phyloP scores from a whole-genome alignment of 2,888 invertebrate genomes.

The Watsonalla binaria region DNA sequence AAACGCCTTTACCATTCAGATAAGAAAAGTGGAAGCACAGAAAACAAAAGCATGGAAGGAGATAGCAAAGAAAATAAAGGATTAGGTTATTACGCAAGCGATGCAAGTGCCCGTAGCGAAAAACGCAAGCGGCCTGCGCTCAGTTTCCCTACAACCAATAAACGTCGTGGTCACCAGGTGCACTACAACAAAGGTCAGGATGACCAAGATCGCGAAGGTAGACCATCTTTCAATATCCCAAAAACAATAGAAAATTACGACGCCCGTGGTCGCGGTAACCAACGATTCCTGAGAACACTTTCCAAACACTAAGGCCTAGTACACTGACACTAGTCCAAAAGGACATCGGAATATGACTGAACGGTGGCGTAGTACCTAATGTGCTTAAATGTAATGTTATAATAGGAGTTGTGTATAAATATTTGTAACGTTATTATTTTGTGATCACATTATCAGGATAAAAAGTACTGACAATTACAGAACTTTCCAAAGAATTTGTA shows the following conservation, averaged over 20 bases:
- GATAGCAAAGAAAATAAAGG: background rate
- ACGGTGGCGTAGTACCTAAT: conserved; percentile 1
- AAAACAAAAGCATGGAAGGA: background rate
- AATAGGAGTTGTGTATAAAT: too few species aligned
- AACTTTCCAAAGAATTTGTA: too few species aligned
- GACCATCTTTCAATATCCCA: background rate
- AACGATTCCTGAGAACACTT: background rate
- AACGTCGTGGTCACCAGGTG: background rate
- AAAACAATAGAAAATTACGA: background rate
- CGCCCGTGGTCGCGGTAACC: background rate
- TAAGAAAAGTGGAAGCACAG: background rate
- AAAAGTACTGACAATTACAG: too few species aligned
- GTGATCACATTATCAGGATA: too few species aligned
- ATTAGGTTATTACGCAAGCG: background rate
- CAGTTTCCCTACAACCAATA: background rate
- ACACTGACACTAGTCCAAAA: background rate
- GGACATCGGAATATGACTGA: conserved; percentile 10
- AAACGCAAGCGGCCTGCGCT: background rate
- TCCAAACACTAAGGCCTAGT: background rate
- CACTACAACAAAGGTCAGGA: background rate
- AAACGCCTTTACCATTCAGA: background rate
- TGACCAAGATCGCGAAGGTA: background rate
- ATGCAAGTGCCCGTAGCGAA: background rate
- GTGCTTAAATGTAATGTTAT: too few species aligned
- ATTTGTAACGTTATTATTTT: too few species aligned